A percentile compares a stretch with the other conserved stretches of the same genome.
Conservation (phyloP, 2,797 vertebrate species). For the Corythornis leucogaster region DNA sequence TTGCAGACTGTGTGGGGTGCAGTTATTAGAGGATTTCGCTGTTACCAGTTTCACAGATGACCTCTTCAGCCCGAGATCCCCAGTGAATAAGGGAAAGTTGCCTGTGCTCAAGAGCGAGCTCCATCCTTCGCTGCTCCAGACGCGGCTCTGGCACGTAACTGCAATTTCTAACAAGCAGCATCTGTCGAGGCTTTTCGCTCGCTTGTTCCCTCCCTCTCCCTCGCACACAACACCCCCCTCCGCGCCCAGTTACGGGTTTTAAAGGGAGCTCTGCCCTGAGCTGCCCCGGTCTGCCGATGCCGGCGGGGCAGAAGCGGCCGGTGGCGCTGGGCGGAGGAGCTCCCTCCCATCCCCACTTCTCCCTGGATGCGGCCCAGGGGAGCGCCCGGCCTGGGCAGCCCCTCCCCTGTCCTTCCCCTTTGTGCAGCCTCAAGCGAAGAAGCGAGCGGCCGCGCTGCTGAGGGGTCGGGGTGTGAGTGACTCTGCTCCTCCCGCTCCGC, state of each 20-base stretch:
- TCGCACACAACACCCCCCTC: too few relatives aligned
- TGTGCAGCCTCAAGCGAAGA: not conserved
- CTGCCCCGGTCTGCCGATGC: not conserved
- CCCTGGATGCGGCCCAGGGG: conserved; percentile 10
- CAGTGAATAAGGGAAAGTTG: too few relatives aligned
- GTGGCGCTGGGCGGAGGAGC: not conserved
- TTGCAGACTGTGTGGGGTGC: not conserved
- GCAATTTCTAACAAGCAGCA: too few relatives aligned
- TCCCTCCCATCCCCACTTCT: not conserved
- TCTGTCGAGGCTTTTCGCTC: too few relatives aligned
- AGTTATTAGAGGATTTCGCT: too few relatives aligned
- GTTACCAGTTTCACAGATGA: too few relatives aligned
- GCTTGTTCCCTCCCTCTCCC: too few relatives aligned
- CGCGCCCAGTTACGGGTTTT: not conserved
- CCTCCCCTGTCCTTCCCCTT: conserved; percentile 4
- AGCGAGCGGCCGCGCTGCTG: not conserved
- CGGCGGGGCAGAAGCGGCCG: not conserved
- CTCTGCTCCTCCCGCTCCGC: not conserved
- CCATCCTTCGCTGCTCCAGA: too few relatives aligned
- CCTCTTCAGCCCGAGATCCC: too few relatives aligned
- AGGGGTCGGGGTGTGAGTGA: not conserved
- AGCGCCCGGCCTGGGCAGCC: not conserved
- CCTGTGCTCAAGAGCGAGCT: too few relatives aligned
- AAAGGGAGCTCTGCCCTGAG: not conserved
- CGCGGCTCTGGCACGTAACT: too few relatives aligned